Conservation (phyloP, 2,797 vertebrate species). For the Varecia variegata region DNA sequence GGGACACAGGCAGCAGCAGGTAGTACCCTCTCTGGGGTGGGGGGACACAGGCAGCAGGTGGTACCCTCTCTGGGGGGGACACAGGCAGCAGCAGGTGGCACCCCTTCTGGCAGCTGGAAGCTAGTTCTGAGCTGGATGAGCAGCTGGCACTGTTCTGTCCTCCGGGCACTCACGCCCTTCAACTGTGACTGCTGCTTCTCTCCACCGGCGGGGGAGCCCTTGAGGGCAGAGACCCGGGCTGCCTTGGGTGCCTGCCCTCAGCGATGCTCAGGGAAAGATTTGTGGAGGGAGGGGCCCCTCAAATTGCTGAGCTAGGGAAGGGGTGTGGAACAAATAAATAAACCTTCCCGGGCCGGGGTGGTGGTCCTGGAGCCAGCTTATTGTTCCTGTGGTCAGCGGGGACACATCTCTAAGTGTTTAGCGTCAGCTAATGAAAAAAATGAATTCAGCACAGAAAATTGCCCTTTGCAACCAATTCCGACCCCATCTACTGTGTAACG, state of each 20-base stretch:
- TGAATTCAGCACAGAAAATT: not conserved
- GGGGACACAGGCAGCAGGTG: not conserved
- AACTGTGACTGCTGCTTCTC: not conserved
- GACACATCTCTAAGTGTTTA: not conserved
- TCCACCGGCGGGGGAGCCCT: not conserved
- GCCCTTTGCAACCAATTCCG: fast-evolving
- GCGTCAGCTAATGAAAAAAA: not conserved
- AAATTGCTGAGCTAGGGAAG: not conserved
- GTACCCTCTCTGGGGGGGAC: not conserved
- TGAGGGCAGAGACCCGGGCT: not conserved
- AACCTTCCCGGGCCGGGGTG: not conserved
- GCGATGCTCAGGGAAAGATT: too few species aligned
- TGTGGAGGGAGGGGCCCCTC: not conserved
- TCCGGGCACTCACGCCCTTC: not conserved
- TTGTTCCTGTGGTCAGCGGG: not conserved
- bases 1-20: not conserved
- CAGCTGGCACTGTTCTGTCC: not conserved
- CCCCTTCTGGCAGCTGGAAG: not conserved
- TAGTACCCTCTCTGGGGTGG: not conserved
- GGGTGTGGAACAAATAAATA: fast-evolving
- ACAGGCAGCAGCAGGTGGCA: not conserved
- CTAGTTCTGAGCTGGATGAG: not conserved
- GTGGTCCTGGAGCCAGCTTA: too few species aligned
- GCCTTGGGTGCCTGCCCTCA: too few species aligned
- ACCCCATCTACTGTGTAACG: too few species aligned